Evolutionary conservation across 2,797 vertebrate genomes (phyloP), one percentile per base, ranked within the genome.

Genomic region (Dryobates pubescens): DNA sequence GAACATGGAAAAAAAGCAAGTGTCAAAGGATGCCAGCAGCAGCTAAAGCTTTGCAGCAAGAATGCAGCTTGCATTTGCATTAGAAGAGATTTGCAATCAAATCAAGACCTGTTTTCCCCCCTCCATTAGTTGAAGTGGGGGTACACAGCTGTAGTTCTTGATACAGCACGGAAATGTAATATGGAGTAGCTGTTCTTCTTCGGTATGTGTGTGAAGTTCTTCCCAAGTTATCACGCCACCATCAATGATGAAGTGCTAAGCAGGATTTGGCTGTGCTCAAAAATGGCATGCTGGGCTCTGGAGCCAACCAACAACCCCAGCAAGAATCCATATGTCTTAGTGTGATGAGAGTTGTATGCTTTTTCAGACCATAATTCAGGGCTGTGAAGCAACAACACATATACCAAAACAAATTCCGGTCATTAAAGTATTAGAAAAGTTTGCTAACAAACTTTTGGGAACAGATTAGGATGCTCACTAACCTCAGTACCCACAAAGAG

Each of bases 11-110:
- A 84, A 84, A 84, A 91, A 22, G 73, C 69, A 76, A 89, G 62
- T 71, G 78, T 85, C 82, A 75, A 47, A 94, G 78, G 91, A 65
- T 92, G 79, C 89, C 93, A 91, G 89, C 76, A 92, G 69, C 76
- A 94, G 82, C 90, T 89, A 83, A 71, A 90, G 84, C 80, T 92
- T 32, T 94, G 80, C 82, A 77, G 91, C 86, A 93, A 86, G 81
- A 88, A 82, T 75, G 57, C 76, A 77, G 63, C 49, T 90, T 92
- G 64, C 89, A 93, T 57, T 73, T 90, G 56, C 61, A 63, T 92
- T 94, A 89, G 78, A 41, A 87, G 47, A 89, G 69, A 68, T 62
- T 86, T 86, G 88, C 85, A 54, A 12, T 68, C 86, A 75, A 89
- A 93, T 82, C 93, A 86, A 81, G 54, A n/a, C 23, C 49, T 41